Evolutionary conservation across 2,888 invertebrate genomes (phyloP), one percentile per base, ranked within the genome.

Genomic region (Troglohyphantes excavatus): DNA sequence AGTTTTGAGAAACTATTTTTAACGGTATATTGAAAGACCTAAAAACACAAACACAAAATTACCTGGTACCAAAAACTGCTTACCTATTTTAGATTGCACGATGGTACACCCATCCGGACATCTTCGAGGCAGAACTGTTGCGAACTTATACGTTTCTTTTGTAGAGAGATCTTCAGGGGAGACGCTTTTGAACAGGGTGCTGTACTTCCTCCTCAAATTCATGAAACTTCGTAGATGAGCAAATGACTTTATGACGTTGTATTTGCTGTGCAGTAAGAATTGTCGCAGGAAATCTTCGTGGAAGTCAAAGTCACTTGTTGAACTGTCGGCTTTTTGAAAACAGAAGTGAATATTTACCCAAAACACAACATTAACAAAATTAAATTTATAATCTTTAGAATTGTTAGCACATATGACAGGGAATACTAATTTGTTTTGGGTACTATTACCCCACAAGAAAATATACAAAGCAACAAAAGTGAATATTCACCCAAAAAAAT

Each of bases 81-180:
- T 43, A 72, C 72, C 72, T 1, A 46, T 21, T 43, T 13, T 7
- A 26, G 17, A 17, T 23, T 26, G 13, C 2, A 72, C 23, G 33
- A 72, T 2, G 11, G 72, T 23, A 17, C 72, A 72, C 17, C 72
- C 72, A 13, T 72, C 72, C 5, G 72, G 23, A 46, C 72, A 72
- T 72, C 72, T 43, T 43, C 33, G 43, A 0, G 72, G 72, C 0
- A 72, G 43, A 3, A 72, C 6, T 7, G 29, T 11, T 0, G 19
- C 13, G 1, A 0, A 23, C 13, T 43, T 43, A 19, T 29, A 5
- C 0, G 72, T 23, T 13, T 17, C 6, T 43, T 26, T 43, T 2
- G 72, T 23, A 3, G 13, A 9, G 43, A 72, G 46, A 43, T 26
- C 43, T 23, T 72, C 43, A 23, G 21, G 43, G 5, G 43, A 6